Conservation (phyloP, 2,113 vertebrate species). For the Engystomops pustulosus region DNA sequence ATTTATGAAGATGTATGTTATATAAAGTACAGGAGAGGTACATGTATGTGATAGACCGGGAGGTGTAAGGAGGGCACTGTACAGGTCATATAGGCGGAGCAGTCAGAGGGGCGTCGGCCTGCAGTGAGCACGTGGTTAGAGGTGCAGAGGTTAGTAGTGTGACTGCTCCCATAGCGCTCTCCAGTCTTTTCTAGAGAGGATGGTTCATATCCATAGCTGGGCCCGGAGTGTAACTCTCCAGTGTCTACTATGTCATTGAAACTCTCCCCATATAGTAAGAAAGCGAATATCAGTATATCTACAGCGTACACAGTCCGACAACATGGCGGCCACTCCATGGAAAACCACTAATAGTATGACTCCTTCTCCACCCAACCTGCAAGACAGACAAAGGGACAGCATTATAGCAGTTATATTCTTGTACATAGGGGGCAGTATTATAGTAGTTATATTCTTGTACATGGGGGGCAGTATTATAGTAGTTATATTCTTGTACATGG, state of each 20-base stretch:
- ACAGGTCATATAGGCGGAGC: background rate
- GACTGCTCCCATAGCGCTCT: background rate
- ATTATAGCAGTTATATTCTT: too few relatives aligned
- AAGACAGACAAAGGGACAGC: background rate
- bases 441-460: background rate
- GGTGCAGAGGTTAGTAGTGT: background rate
- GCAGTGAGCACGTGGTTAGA: background rate
- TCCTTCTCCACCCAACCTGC: constrained; percentile 73
- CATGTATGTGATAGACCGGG: background rate
- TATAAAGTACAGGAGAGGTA: constrained; percentile 18
- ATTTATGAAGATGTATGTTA: constrained; percentile 21
- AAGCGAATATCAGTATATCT: constrained; percentile 10
- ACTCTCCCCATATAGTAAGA: background rate
- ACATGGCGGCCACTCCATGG: constrained; percentile 49
- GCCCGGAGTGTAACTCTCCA: background rate
- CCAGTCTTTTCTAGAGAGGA: background rate
- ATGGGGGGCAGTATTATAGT: background rate
- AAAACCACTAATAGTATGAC: constrained; percentile 66
- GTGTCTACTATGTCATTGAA: background rate
- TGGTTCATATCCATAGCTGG: background rate
- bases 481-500: background rate
- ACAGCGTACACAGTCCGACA: constrained; percentile 31
- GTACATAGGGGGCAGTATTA: background rate
- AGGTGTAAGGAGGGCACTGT: background rate
- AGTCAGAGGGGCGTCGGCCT: background rate